Base-by-base conservation (phyloP, 1,140 invertebrate genomes). In the Macrosteles quadrilineatus region DNA sequence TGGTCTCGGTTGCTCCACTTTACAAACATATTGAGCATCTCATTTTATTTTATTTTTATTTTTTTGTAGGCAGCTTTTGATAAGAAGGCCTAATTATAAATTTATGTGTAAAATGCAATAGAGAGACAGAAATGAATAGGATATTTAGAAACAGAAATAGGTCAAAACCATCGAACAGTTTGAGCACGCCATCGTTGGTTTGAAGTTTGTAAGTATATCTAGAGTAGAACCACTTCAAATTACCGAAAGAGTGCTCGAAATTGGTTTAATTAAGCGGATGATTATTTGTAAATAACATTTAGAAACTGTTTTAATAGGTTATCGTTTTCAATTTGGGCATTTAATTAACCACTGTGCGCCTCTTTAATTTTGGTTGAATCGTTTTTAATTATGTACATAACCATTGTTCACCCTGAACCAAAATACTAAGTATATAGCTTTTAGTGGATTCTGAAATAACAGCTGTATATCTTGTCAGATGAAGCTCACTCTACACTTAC, bases 401-500 rank as follows among this genome's bases (percentile, higher is more conserved):
- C 36, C 66, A 21, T 25, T 21, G n/a, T 68, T 40, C 31, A 25
- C 55, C 63, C 47, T 47, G 63, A 57, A 40, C 65, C 50, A 45
- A 45, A 66, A 19, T 66, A 63, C 32, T 71, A 31, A 31, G 55
- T 30, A 40, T 71, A 59, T 73, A 73, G 72, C 72, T 70, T 73
- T 36, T 73, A 73, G 72, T 70, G 72, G 67, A 40, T 59, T 66
- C 71, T 53, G 32, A 14, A 63, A 69, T 23, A 69, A 68, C 68
- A 72, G 19, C 25, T 68, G 57, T 68, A 36, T 68, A 63, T 63
- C 71, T 63, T 19, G 14, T 27, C 55, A 21, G 55, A 59, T 21
- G 55, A 59, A 14, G 67, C 67, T 72, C 71, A 72, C 67, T 69
- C 31, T 29, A 57, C 43, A 29, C 31, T 30, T 23, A 66, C 47